Conservation (phyloP, 2,888 invertebrate species). For the Rapana venosa region DNA sequence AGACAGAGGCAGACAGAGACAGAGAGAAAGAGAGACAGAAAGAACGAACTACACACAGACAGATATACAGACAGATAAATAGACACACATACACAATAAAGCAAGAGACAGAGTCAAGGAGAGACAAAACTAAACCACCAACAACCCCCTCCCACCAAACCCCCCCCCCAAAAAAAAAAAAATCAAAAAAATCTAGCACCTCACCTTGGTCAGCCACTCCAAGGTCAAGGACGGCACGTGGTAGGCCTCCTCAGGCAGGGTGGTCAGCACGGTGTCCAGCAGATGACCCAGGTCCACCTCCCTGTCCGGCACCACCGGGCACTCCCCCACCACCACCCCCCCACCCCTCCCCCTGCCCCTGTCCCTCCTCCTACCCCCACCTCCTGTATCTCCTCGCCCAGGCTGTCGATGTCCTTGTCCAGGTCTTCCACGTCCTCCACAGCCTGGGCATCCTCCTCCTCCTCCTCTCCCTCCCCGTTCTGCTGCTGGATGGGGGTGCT, state of each 20-base stretch:
- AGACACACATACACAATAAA: not conserved
- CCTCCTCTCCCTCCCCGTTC: not conserved
- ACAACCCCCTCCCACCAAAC: no score
- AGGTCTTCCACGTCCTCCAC: not conserved
- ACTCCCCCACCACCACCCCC: not conserved
- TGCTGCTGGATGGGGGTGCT: not conserved
- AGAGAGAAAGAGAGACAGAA: constrained; percentile 1
- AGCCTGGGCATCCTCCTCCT: not conserved
- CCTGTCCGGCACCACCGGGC: not conserved
- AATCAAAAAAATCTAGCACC: not conserved
- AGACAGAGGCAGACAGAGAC: not conserved
- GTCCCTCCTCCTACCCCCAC: constrained; percentile 58
- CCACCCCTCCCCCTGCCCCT: constrained; percentile 33
- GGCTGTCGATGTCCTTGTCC: constrained; percentile 35
- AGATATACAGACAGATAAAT: constrained; percentile 32
- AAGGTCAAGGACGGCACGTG: constrained; percentile 60
- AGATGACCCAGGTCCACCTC: constrained; percentile 56
- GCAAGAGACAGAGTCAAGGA: no score
- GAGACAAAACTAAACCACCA: no score
- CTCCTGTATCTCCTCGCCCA: constrained; percentile 32
- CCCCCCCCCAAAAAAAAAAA: not conserved
- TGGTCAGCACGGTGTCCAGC: constrained; percentile 67
- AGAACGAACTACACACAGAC: constrained; percentile 24
- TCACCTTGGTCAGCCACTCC: constrained; percentile 49
- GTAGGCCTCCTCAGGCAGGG: constrained; percentile 68